phyloP scores from a whole-genome alignment of 2,113 vertebrate genomes.

The Pollachius pollachius region DNA sequence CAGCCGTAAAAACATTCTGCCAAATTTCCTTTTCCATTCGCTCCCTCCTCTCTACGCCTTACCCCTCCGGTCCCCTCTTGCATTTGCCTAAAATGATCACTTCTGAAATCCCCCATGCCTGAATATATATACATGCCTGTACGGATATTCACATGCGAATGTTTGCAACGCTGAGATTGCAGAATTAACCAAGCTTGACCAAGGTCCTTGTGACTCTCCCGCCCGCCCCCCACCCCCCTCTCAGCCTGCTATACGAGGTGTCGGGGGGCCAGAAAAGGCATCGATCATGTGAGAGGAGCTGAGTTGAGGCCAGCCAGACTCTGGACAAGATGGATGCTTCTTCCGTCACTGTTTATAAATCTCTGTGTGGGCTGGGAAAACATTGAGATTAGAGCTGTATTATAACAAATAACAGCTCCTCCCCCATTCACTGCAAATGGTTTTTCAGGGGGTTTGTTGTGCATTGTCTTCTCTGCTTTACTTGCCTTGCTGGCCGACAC shows the following conservation, averaged over 20 bases:
- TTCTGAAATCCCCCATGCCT: slow-evolving; percentile 55
- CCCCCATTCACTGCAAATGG: background rate
- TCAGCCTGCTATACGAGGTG: slow-evolving; percentile 32
- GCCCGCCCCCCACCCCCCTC: background rate
- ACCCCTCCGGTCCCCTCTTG: slow-evolving; percentile 63
- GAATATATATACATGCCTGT: slow-evolving; percentile 53
- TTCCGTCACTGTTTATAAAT: slow-evolving; percentile 55
- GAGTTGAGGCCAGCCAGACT: slow-evolving; percentile 34
- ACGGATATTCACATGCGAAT: slow-evolving; percentile 72
- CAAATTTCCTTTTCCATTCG: slow-evolving; percentile 45
- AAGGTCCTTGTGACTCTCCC: slow-evolving; percentile 59
- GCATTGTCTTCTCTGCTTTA: slow-evolving; percentile 24
- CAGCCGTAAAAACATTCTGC: slow-evolving; percentile 68
- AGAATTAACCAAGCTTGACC: slow-evolving; percentile 72
- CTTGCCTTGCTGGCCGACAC: slow-evolving; percentile 20
- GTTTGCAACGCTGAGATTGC: slow-evolving; percentile 49
- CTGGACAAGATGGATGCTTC: slow-evolving; percentile 64
- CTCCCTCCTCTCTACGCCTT: slow-evolving; percentile 52
- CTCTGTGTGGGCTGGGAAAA: slow-evolving; percentile 60
- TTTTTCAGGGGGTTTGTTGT: no score
- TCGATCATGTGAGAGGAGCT: slow-evolving; percentile 63
- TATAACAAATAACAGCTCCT: slow-evolving; percentile 63
- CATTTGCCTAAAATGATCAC: slow-evolving; percentile 41
- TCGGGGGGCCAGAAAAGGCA: slow-evolving; percentile 60
- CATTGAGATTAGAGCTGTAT: slow-evolving; percentile 69